Percentiles rank a stretch among this genome's conserved stretches.
These are phyloP conservation scores for Melanostoma scalare DNA, from an alignment of 2,888 invertebrate genomes.

Conservation along the genomic window DNA sequence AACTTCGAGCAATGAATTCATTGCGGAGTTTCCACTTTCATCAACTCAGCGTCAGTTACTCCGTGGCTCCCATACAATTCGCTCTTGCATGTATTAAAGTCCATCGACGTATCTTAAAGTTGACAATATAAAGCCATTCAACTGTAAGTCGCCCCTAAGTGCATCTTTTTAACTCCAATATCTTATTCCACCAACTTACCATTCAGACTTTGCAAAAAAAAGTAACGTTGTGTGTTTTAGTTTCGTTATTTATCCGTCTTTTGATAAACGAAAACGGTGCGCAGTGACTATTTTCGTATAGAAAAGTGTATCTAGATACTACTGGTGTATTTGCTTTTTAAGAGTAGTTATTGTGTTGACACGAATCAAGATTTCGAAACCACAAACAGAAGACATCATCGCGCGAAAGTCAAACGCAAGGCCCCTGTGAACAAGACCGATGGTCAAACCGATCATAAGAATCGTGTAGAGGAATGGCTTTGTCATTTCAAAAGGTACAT, in stretches of 20 bases:
- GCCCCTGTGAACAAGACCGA: conserved; percentile 14
- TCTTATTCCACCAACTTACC: conserved; percentile 14
- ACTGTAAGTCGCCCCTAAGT: conserved; percentile 51
- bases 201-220: conserved; percentile 60
- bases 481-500: conserved; percentile 6
- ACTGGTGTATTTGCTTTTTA: conserved; percentile 51
- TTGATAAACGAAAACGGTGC: conserved; percentile 42
- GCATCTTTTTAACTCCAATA: conserved; percentile 47
- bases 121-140: conserved; percentile 33
- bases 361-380: conserved; percentile 60
- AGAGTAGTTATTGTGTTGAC: conserved; percentile 62
- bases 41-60: conserved; percentile 67
- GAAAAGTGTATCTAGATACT: conserved; percentile 36
- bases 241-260: conserved; percentile 39
- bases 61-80: conserved; percentile 68
- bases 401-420: conserved; percentile 52
- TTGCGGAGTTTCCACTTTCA: conserved; percentile 69
- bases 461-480: conserved; percentile 6
- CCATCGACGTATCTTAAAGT: conserved; percentile 36
- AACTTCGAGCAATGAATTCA: conserved; percentile 56
- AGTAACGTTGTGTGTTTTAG: conserved; percentile 43
- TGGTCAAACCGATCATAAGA: conserved; percentile 23
- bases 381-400: conserved; percentile 37
- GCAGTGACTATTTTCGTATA: conserved; percentile 34
- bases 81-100: conserved; percentile 47